Evolutionary conservation across 1,140 invertebrate genomes (phyloP).

Genomic region (Achatina immaculata): DNA sequence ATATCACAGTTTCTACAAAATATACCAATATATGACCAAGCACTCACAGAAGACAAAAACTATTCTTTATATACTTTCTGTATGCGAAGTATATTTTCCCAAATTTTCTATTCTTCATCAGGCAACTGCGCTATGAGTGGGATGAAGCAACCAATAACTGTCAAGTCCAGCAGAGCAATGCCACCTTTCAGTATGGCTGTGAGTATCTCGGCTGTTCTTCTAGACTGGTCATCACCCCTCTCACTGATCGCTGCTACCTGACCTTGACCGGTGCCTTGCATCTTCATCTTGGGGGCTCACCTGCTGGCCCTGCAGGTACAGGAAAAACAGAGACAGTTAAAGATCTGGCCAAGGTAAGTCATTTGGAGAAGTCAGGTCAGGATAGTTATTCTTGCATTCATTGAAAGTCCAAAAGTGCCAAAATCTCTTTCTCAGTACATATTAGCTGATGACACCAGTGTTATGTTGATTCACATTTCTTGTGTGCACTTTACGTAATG

Average conservation of each 20-base stretch:
- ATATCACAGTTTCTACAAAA: no score
- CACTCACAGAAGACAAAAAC: no score
- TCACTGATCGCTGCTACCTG: slow-evolving; percentile 74
- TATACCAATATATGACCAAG: no score
- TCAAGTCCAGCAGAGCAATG: slow-evolving; percentile 67
- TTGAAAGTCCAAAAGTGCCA: no score
- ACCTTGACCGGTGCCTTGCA: slow-evolving; percentile 80
- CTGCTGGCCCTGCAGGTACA: slow-evolving; percentile 70
- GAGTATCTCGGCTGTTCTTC: slow-evolving; percentile 71
- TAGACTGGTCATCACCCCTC: slow-evolving; percentile 71
- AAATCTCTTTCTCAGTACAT: no score
- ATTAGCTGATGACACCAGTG: no score
- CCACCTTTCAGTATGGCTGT: slow-evolving; percentile 69
- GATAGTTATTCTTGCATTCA: background rate
- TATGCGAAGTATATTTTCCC: slow-evolving; percentile 9
- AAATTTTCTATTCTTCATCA: no score
- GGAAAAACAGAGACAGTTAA: slow-evolving; percentile 76
- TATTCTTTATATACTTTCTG: no score
- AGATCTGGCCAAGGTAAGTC: slow-evolving; percentile 84
- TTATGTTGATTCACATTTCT: no score
- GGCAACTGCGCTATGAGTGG: slow-evolving; percentile 72
- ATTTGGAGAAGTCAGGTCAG: no score
- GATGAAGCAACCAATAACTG: slow-evolving; percentile 68
- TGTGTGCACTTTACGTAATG: no score
- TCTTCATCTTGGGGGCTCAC: slow-evolving; percentile 79